phyloP scores from a whole-genome alignment of 1,140 invertebrate species.

The Drosophila simulans region DNA sequence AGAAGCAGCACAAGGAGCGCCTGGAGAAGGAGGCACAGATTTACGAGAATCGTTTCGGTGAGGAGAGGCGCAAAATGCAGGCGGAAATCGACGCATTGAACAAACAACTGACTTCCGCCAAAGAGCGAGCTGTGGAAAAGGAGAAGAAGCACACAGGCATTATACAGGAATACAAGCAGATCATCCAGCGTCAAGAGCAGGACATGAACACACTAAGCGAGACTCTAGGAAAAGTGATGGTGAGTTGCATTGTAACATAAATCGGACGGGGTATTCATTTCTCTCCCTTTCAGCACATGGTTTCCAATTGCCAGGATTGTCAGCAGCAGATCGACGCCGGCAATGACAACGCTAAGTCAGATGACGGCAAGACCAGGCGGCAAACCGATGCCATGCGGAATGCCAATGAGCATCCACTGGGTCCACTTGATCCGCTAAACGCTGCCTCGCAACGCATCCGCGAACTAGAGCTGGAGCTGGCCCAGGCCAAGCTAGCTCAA shows the following conservation, averaged over 20 bases:
- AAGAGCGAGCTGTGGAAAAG: constrained; percentile 90
- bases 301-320: constrained; percentile 87
- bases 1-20: constrained; percentile 92
- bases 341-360: constrained; percentile 64
- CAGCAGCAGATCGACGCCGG: constrained; percentile 72
- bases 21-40: constrained; percentile 88
- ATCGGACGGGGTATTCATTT: not conserved
- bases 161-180: constrained; percentile 96
- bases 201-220: constrained; percentile 90
- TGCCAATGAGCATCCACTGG: constrained; percentile 66
- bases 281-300: constrained; percentile 84
- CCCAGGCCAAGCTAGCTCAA: constrained; percentile 97
- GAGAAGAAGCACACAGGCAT: constrained; percentile 90
- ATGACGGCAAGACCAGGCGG: constrained; percentile 62
- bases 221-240: constrained; percentile 87
- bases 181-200: constrained; percentile 94
- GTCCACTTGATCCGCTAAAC: constrained; percentile 80
- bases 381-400: constrained; percentile 44
- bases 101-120: constrained; percentile 91
- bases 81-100: constrained; percentile 92
- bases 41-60: constrained; percentile 87
- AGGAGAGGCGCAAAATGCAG: constrained; percentile 92
- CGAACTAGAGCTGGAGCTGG: constrained; percentile 97
- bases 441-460: constrained; percentile 89
- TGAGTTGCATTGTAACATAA: constrained; percentile 72